Evolutionary conservation across 2,113 vertebrate species (phyloP).

Genomic region (Lathamus discolor): DNA sequence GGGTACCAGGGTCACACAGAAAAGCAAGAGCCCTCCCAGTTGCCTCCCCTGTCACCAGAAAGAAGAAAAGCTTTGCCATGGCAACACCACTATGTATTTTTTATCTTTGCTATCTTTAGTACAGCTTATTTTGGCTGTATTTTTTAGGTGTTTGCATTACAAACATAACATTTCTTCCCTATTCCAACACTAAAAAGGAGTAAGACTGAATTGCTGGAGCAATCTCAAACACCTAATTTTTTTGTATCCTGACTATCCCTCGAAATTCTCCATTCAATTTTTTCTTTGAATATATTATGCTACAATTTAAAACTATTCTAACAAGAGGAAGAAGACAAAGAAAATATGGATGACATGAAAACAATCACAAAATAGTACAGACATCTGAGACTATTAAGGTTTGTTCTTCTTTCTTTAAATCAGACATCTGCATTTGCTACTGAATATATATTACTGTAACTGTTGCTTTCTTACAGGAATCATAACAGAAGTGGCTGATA

Average conservation of each 20-base stretch:
- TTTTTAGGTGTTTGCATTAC: background rate
- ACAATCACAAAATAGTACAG: background rate
- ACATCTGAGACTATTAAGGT: background rate
- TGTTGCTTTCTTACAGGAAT: background rate
- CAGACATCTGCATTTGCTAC: background rate
- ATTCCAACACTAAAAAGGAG: background rate
- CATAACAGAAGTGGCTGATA: background rate
- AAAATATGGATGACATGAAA: background rate
- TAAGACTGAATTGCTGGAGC: background rate
- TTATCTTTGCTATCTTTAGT: background rate
- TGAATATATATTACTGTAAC: background rate
- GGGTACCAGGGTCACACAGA: background rate
- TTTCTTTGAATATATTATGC: background rate
- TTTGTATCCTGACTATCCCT: background rate
- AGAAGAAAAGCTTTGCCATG: slow-evolving; percentile 9
- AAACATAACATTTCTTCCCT: background rate
- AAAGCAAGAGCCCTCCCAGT: background rate
- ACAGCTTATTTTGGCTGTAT: background rate
- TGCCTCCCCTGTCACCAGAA: background rate
- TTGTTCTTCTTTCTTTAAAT: background rate
- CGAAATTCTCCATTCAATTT: background rate
- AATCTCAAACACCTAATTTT: background rate
- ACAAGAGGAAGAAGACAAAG: background rate
- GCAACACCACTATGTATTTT: background rate
- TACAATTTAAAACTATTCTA: background rate